These are phyloP conservation scores for Schizaphis graminum DNA, from an alignment of 2,888 invertebrate species.

Conservation along the genomic window DNA sequence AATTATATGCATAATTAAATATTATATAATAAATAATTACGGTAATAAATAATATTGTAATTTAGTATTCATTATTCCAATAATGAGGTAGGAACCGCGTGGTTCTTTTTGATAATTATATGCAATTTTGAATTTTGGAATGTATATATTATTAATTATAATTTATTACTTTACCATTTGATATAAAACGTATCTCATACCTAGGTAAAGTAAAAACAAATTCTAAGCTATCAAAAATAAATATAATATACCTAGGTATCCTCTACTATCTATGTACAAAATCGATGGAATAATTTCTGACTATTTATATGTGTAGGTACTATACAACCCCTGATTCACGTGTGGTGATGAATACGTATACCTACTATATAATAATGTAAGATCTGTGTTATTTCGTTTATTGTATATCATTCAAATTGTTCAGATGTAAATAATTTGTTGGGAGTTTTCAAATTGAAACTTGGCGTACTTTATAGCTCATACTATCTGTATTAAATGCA, in stretches of 20 bases:
- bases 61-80: not conserved
- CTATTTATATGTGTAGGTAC: not conserved
- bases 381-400: not conserved
- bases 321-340: not conserved
- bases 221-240: too few relatives aligned
- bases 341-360: not conserved
- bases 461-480: not conserved
- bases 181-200: not conserved
- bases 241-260: not conserved
- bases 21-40: not conserved
- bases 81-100: not conserved
- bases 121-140: too few relatives aligned
- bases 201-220: not conserved
- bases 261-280: not conserved
- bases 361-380: not conserved
- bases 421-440: not conserved
- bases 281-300: not conserved
- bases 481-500: not conserved
- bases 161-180: not conserved
- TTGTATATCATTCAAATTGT: not conserved
- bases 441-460: not conserved
- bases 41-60: not conserved
- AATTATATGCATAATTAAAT: not conserved
- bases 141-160: not conserved
- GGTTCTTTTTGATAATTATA: not conserved